Evolutionary conservation across 1,140 invertebrate genomes (phyloP).

Genomic region (Trichomalopsis sarcophagae): DNA sequence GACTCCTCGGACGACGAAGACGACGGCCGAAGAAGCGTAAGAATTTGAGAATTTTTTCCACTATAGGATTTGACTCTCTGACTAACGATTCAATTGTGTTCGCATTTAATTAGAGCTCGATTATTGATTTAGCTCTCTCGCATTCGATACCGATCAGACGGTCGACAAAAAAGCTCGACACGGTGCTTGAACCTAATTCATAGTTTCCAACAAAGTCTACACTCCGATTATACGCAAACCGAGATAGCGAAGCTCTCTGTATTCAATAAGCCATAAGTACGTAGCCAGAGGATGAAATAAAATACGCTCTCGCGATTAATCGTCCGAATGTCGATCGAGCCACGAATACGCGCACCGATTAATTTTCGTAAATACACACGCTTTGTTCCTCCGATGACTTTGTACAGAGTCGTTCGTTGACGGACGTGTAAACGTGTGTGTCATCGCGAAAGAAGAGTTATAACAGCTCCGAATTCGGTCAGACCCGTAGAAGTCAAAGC

Average conservation of each 20-base stretch:
- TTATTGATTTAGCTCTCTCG: neutral
- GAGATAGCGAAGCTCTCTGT: neutral
- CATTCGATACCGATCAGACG: neutral
- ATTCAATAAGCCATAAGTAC: slow-evolving; percentile 10
- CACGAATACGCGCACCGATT: neutral
- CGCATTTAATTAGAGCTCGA: neutral
- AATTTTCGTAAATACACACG: neutral
- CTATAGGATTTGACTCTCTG: neutral
- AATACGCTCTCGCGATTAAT: slow-evolving; percentile 10
- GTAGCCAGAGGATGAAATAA: neutral
- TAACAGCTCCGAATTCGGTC: too few species aligned
- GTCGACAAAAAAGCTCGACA: too few species aligned
- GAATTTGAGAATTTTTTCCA: neutral
- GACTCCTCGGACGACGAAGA: neutral
- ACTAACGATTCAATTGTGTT: neutral
- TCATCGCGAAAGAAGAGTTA: too few species aligned
- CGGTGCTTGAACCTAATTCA: too few species aligned
- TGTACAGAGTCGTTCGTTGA: too few species aligned
- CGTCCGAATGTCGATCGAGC: neutral
- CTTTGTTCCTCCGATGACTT: too few species aligned
- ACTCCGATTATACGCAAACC: too few species aligned
- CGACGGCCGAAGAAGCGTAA: slow-evolving; percentile 44
- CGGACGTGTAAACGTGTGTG: too few species aligned
- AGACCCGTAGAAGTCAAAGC: too few species aligned
- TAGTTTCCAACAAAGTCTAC: too few species aligned